Evolutionary conservation across 2,113 vertebrate species (phyloP), one percentile per base, ranked within the genome.

Genomic region (Forbesichthys papilliferus): DNA sequence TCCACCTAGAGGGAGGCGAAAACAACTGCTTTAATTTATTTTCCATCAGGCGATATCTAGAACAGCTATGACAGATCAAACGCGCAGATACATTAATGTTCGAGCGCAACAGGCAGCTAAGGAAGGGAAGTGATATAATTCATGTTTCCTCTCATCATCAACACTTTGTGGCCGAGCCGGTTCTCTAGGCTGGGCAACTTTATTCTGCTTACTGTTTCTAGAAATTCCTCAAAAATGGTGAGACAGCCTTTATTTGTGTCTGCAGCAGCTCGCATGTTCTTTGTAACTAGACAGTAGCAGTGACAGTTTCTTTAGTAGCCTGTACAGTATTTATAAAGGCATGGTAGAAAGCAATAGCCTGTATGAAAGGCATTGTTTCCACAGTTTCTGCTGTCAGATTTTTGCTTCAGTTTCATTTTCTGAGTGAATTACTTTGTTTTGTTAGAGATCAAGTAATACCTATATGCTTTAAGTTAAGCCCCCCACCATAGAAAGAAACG

Each of bases 191-290:
- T 74, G 51, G 59, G 49, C 61, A 60, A 69, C 42, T 36, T 63
- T 34, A 60, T 61, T 55, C 68, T 67, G 53, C 66, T 73, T 27
- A 27, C 47, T 18, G 49, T 67, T 27, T 48, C 16, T 59, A 72
- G 74, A 61, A 66, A 58, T 33, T 58, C 84, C 0, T 78, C 85
- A 1, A 89, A 87, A 33, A 93, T 93, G 93, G 93, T 93, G 87
- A 92, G 92, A 18, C 55, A 6, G 11, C 8, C 33, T 14, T 14
- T 13, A 8, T 34, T 13, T 11, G 18, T 60, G 18, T 58, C 18
- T 20, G 13, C 20, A 18, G 54, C 54, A 56, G 7, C 36, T 7
- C 36, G 7, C 36, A 42, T 27, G 27, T 3, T 42, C 36, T 42
- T 5, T 5, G 5, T 42, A 8, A 6, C 7, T 42, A 42, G 36